phyloP scores from a whole-genome alignment of 2,113 vertebrate species.

The Hepsetus odoe region DNA sequence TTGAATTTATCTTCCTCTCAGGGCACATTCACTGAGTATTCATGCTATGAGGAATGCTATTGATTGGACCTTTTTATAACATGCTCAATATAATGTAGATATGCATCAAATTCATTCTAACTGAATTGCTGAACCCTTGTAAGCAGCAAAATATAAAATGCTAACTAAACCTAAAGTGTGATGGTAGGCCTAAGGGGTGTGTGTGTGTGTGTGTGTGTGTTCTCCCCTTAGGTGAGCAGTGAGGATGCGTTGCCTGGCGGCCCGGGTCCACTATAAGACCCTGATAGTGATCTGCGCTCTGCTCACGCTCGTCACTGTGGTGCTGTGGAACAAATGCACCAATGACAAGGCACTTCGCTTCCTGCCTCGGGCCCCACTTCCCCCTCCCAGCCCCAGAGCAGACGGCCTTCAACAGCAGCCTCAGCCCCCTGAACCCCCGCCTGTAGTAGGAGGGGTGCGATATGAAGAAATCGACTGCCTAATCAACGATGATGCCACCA shows the following conservation, averaged over 20 bases:
- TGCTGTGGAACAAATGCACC: slow-evolving; percentile 94
- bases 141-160: slow-evolving; percentile 9
- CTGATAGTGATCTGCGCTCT: slow-evolving; percentile 91
- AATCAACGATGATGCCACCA: slow-evolving; percentile 91
- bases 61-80: slow-evolving; percentile 52
- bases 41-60: slow-evolving; percentile 41
- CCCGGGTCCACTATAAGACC: slow-evolving; percentile 96
- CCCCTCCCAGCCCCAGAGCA: slow-evolving; percentile 69
- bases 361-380: slow-evolving; percentile 63
- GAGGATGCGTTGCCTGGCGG: slow-evolving; percentile 97
- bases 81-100: slow-evolving; percentile 44
- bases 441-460: slow-evolving; percentile 77
- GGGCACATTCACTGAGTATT: slow-evolving; percentile 39
- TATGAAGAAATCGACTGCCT: slow-evolving; percentile 97
- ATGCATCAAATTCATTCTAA: slow-evolving; percentile 30
- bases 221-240: slow-evolving; percentile 78
- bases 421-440: slow-evolving; percentile 85
- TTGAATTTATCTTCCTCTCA: slow-evolving; percentile 32
- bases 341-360: slow-evolving; percentile 74
- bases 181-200: neutral
- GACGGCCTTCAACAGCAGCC: slow-evolving; percentile 77
- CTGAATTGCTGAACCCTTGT: slow-evolving; percentile 21
- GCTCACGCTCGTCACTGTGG: slow-evolving; percentile 88
- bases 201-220: neutral
- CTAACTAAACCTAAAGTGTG: neutral